Evolutionary conservation across 2,888 invertebrate genomes (phyloP), one percentile per base, ranked within the genome.

Genomic region (Anagyrus pseudococci): DNA sequence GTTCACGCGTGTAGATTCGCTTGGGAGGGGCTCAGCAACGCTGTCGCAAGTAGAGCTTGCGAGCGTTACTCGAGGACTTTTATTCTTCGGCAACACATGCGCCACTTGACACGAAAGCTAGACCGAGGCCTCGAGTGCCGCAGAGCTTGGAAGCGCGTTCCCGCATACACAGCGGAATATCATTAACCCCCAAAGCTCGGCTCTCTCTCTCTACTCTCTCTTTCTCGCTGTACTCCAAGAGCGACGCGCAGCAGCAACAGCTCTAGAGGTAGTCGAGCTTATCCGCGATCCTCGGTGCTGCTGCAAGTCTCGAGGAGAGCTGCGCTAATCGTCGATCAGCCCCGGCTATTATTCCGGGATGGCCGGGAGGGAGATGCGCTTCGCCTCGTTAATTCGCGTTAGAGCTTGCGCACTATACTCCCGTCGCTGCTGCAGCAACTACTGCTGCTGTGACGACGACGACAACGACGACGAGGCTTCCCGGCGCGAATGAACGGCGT

Each of bases 301-400:
- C 29, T 29, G 29, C 6, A 13, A 37, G 33, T 8, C 10, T 37
- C 10, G 33, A 2, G 10, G 33, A 2, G 15, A 13, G 8, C 29
- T 7, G 29, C 57, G 67, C 66, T 69, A 68, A 72, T 71, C 69
- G 70, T 68, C 66, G 54, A 67, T 68, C 67, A 60, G 41, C 58
- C 37, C 29, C 37, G 58, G 59, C 62, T 63, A 69, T 71, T 70
- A 69, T 65, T 64, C 43, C 58, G 52, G 48, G 60, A 57, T 52
- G 49, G n/a, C n/a, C 17, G 48, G 43, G 23, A 22, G 33, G 4
- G n/a, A 48, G 22, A 4, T 20, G 44, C 4, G 10, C 17, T 17
- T 4, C 20, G 44, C n/a, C 3, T 69, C 71, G 69, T 75, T 75
- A 75, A 75, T 74, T 75, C 68, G 69, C 68, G 71, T 74, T 73